These are phyloP conservation scores for Limanda limanda DNA, from an alignment of 2,113 vertebrate species.

Conservation along the genomic window DNA sequence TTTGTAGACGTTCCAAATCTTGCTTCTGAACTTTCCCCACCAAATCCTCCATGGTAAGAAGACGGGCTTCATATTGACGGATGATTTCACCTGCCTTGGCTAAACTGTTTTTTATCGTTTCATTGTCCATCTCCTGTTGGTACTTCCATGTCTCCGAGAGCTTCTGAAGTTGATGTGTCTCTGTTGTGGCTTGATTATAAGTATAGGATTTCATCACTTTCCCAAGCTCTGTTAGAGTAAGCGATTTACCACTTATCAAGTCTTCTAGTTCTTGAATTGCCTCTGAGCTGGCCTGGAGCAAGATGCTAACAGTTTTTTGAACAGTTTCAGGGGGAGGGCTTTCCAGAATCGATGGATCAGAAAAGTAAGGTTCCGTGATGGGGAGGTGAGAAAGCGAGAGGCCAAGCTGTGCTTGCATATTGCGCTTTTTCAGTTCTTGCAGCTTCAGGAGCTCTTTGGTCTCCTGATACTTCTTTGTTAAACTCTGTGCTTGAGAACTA, in stretches of 20 bases:
- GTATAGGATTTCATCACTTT: conserved; percentile 71
- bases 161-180: conserved; percentile 68
- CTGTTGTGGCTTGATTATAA: conserved; percentile 55
- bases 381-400: conserved; percentile 81
- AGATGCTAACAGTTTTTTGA: conserved; percentile 71
- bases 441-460: conserved; percentile 88
- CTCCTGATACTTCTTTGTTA: conserved; percentile 89
- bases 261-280: conserved; percentile 80
- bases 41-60: conserved; percentile 81
- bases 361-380: conserved; percentile 77
- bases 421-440: conserved; percentile 87
- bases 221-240: conserved; percentile 75
- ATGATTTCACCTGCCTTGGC: conserved; percentile 80
- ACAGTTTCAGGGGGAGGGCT: conserved; percentile 66
- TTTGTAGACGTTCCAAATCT: conserved; percentile 65
- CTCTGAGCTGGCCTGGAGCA: conserved; percentile 74
- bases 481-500: conserved; percentile 87
- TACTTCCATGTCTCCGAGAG: conserved; percentile 78
- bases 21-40: conserved; percentile 77
- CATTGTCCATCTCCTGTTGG: conserved; percentile 81
- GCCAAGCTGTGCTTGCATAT: conserved; percentile 87
- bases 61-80: conserved; percentile 78
- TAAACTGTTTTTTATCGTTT: conserved; percentile 76
- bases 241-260: conserved; percentile 62
- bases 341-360: conserved; percentile 71